phyloP scores from a whole-genome alignment of 1,140 invertebrate species.

The Trypoxylus dichotomus region DNA sequence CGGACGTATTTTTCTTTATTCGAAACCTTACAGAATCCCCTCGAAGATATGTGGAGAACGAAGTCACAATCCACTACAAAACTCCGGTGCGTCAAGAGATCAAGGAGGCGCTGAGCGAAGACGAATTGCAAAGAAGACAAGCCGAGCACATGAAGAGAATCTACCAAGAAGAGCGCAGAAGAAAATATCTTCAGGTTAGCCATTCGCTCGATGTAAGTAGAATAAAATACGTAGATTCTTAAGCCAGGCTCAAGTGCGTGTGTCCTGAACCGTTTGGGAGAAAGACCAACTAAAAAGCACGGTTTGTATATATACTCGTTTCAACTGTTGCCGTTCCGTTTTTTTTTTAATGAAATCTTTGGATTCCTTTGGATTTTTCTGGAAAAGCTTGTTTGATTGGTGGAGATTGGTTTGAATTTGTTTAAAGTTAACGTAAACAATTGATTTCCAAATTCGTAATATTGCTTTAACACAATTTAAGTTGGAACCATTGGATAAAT shows the following conservation, averaged over 20 bases:
- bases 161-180: conserved; percentile 82
- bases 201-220: conserved; percentile 42
- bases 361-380: too few relatives aligned
- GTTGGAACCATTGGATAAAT: background rate
- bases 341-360: too few relatives aligned
- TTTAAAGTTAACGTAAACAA: too few relatives aligned
- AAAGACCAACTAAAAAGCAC: background rate
- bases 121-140: conserved; percentile 80
- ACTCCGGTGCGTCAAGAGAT: conserved; percentile 83
- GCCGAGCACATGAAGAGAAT: conserved; percentile 87
- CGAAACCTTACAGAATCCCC: conserved; percentile 68
- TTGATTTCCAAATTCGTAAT: too few relatives aligned
- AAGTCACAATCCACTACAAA: conserved; percentile 91
- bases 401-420: too few relatives aligned
- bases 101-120: conserved; percentile 77
- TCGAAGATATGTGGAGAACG: conserved; percentile 83
- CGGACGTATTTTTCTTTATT: background rate
- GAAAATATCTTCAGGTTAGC: conserved; percentile 79
- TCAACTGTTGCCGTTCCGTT: background rate
- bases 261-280: background rate
- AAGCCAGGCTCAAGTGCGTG: background rate
- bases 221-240: background rate
- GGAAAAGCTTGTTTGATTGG: too few relatives aligned
- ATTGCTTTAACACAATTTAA: too few relatives aligned
- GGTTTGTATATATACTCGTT: background rate